These are phyloP conservation scores for Cochlearius cochlearius DNA, from an alignment of 2,113 vertebrate species.

Conservation along the genomic window DNA sequence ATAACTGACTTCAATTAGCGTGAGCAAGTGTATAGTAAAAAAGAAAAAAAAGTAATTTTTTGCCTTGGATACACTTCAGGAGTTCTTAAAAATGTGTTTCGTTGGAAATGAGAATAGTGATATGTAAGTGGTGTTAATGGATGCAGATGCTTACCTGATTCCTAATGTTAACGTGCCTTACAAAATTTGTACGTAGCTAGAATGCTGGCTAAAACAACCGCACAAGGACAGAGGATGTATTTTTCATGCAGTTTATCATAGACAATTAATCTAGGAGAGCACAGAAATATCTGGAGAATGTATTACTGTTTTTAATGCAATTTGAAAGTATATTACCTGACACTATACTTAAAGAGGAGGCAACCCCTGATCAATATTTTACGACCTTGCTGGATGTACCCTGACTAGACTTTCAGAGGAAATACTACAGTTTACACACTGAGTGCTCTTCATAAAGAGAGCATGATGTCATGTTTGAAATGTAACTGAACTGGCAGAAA, in stretches of 20 bases:
- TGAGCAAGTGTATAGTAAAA: not conserved
- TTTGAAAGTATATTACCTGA: not conserved
- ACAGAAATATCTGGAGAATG: not conserved
- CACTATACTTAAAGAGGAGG: not conserved
- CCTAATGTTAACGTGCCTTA: not conserved
- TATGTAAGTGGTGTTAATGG: not conserved
- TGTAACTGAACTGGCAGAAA: not conserved
- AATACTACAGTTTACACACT: not conserved
- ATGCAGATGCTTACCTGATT: not conserved
- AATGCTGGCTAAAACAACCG: not conserved
- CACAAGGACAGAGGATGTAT: not conserved
- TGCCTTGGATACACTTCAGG: not conserved
- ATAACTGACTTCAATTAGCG: not conserved
- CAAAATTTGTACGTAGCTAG: not conserved
- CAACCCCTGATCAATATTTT: not conserved
- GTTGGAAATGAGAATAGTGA: not conserved
- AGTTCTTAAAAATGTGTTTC: not conserved
- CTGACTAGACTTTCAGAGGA: not conserved
- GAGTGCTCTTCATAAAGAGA: not conserved
- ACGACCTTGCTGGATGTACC: not conserved
- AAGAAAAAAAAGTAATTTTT: not conserved
- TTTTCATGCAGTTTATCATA: not conserved
- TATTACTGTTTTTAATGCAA: not conserved
- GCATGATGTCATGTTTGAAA: not conserved
- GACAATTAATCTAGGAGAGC: not conserved